These are phyloP conservation scores for Menura novaehollandiae DNA, from an alignment of 2,113 vertebrate species.

Conservation along the genomic window DNA sequence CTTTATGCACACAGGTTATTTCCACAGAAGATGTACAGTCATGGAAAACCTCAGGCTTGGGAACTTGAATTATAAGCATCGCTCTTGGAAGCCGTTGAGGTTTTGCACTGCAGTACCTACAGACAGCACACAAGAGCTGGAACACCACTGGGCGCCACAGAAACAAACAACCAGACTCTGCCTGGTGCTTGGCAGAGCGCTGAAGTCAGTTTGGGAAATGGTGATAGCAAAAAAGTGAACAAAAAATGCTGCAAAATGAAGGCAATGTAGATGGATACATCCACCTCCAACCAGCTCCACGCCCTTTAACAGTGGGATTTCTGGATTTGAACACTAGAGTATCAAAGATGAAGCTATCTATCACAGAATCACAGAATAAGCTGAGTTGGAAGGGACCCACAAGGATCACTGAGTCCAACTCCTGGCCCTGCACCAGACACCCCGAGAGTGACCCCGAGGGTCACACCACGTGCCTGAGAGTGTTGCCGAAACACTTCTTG, in stretches of 20 bases:
- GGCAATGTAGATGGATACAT: not conserved
- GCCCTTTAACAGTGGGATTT: not conserved
- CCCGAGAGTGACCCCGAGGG: too few species aligned
- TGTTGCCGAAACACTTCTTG: fast-evolving
- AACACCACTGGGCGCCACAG: not conserved
- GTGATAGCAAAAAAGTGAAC: not conserved
- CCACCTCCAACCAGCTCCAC: not conserved
- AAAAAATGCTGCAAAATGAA: not conserved
- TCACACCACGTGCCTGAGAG: not conserved
- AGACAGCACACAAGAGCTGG: not conserved
- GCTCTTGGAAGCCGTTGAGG: not conserved
- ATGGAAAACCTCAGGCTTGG: not conserved
- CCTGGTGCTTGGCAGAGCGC: not conserved
- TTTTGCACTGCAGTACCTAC: not conserved
- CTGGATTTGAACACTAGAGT: not conserved
- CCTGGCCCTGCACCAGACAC: not conserved
- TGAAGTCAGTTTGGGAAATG: not conserved
- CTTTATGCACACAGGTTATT: not conserved
- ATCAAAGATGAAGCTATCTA: not conserved
- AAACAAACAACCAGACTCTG: not conserved
- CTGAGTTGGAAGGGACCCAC: not conserved
- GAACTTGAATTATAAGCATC: not conserved
- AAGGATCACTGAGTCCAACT: not conserved
- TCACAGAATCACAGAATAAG: not conserved
- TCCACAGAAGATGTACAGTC: not conserved